A percentile compares a stretch with the other conserved stretches of the same genome.
Evolutionary conservation across 2,797 vertebrate species (phyloP).

Genomic region (Rhinichthys osculus): DNA sequence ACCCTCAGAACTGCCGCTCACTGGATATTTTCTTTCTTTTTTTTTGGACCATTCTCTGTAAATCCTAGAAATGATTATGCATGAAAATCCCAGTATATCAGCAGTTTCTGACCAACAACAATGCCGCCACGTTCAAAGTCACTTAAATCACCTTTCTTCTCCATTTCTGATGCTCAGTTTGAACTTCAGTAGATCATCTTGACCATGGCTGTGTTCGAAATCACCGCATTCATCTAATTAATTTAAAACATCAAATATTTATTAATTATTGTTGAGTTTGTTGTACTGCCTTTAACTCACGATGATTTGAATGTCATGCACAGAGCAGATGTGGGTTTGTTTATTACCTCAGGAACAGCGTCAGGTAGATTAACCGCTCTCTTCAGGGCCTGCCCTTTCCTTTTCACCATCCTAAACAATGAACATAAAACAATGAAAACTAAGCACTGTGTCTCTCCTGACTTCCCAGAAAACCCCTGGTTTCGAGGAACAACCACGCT

Average conservation of each 20-base stretch:
- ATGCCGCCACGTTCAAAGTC: neutral
- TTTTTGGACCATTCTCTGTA: too few relatives aligned
- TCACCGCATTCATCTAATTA: neutral
- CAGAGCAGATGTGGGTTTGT: neutral
- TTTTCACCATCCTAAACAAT: constrained; percentile 48
- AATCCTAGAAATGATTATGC: neutral
- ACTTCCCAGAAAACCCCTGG: constrained; percentile 35
- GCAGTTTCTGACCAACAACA: neutral
- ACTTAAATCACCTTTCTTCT: neutral
- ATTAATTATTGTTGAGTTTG: neutral
- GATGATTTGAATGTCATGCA: neutral
- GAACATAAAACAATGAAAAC: constrained; percentile 33
- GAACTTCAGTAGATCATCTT: neutral
- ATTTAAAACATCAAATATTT: neutral
- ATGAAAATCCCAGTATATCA: neutral
- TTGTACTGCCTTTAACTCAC: neutral
- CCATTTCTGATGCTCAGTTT: neutral
- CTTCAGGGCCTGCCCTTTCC: constrained; percentile 20
- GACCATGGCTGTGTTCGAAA: neutral
- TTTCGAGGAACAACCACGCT: constrained; percentile 14
- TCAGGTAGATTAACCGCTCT: neutral
- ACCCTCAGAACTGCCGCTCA: neutral
- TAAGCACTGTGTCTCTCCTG: neutral
- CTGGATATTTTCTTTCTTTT: neutral
- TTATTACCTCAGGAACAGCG: neutral